A percentile compares a stretch with the other conserved stretches of the same genome.
phyloP scores from a whole-genome alignment of 2,888 invertebrate species.

The Fissipunctia ypsillon region DNA sequence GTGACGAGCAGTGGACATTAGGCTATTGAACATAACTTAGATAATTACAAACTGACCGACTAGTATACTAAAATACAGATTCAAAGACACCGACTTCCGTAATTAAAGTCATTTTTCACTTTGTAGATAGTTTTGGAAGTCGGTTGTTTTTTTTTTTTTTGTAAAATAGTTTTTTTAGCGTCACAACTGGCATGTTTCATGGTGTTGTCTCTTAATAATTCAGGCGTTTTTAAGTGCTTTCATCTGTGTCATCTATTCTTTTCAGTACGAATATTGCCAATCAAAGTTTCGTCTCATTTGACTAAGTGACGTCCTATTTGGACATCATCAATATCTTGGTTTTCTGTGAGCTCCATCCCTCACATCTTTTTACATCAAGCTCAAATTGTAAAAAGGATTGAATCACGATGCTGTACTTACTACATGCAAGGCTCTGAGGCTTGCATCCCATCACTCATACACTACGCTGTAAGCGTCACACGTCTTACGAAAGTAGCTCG shows the following conservation, averaged over 20 bases:
- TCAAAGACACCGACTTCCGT: too few species aligned
- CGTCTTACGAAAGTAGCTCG: conserved; percentile 50
- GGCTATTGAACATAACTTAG: too few species aligned
- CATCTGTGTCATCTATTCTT: not conserved
- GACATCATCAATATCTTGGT: not conserved
- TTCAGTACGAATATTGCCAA: not conserved
- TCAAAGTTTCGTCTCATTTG: not conserved
- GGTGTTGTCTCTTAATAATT: not conserved
- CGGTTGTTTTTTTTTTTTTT: too few species aligned
- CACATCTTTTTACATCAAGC: not conserved
- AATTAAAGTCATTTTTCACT: too few species aligned
- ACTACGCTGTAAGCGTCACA: conserved; percentile 44
- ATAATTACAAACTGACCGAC: too few species aligned
- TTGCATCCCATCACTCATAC: conserved; percentile 57
- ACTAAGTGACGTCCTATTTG: too few species aligned
- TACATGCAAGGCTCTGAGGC: conserved; percentile 18
- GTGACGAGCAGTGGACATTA: too few species aligned
- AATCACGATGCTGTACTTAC: conserved; percentile 7
- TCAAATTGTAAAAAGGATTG: conserved; percentile 25
- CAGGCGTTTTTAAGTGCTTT: not conserved
- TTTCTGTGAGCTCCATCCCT: not conserved
- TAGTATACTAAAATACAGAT: too few species aligned
- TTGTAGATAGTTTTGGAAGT: too few species aligned
- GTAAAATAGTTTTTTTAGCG: too few species aligned
- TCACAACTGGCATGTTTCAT: conserved; percentile 28